Evolutionary conservation across 1,140 invertebrate species (phyloP).

Genomic region (Procambarus virginalis): DNA sequence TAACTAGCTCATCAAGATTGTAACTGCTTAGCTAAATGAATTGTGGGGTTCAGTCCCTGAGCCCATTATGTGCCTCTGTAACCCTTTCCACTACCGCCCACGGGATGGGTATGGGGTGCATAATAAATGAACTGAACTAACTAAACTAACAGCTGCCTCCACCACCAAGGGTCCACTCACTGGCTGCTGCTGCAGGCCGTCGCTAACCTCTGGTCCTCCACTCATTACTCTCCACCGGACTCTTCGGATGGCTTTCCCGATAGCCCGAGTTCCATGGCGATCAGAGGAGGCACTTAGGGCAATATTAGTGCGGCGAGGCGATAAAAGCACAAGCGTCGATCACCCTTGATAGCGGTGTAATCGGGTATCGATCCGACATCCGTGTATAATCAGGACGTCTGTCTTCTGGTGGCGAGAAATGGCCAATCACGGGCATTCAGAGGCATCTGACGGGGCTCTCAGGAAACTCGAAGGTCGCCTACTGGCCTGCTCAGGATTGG

Average conservation of each 20-base stretch:
- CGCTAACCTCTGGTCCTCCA: not conserved
- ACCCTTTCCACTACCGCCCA: no score
- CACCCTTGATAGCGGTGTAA: constrained; percentile 31
- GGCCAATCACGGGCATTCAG: constrained; percentile 62
- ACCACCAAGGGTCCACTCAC: no score
- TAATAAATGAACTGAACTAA: no score
- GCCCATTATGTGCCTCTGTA: no score
- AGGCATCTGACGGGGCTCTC: not conserved
- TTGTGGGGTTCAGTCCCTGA: no score
- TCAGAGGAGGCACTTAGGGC: constrained; percentile 57
- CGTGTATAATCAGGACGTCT: constrained; percentile 66
- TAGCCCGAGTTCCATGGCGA: constrained; percentile 1
- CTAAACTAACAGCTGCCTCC: no score
- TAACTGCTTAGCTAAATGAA: no score
- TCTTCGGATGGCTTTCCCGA: constrained; percentile 26
- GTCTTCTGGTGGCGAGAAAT: constrained; percentile 63
- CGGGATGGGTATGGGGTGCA: no score
- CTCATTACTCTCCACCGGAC: not conserved
- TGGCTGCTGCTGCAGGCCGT: no score
- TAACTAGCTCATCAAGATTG: no score
- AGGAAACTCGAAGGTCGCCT: not conserved
- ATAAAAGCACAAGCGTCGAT: constrained; percentile 55
- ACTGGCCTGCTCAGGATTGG: constrained; percentile 2
- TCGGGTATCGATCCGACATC: constrained; percentile 65
- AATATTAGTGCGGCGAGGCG: constrained; percentile 62